A percentile compares a stretch with the other conserved stretches of the same genome.
Conservation (phyloP, 2,113 vertebrate genomes). For the Mohoua ochrocephala region DNA sequence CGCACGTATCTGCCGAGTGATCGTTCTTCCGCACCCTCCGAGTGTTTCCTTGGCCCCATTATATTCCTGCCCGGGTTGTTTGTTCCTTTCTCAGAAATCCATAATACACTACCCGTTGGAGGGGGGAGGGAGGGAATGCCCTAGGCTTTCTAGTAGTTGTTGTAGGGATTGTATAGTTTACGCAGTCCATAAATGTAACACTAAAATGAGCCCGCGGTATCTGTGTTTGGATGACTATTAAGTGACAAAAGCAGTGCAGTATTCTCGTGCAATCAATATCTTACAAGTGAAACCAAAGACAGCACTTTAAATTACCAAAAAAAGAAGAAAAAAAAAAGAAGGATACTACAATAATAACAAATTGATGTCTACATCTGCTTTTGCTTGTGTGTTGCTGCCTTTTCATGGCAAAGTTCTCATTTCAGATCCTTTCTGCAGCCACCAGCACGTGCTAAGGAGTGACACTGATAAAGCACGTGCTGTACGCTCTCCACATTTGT, state of each 20-base stretch:
- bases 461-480: background rate
- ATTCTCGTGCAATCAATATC: constrained; percentile 21
- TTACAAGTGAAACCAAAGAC: background rate
- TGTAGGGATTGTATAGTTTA: background rate
- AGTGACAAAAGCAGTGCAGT: background rate
- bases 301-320: background rate
- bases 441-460: background rate
- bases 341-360: background rate
- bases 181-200: constrained; percentile 1
- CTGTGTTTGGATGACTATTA: background rate
- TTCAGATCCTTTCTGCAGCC: background rate
- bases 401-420: background rate
- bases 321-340: background rate
- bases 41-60: constrained; percentile 38
- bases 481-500: background rate
- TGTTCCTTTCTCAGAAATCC: constrained; percentile 35
- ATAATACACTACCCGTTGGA: background rate
- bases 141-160: background rate
- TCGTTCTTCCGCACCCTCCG: background rate
- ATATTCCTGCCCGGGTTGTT: background rate
- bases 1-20: background rate
- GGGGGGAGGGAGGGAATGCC: background rate
- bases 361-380: background rate
- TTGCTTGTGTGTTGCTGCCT: background rate
- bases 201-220: background rate